Conservation (phyloP, 2,797 vertebrate genomes). For the Etheostoma perlongum region DNA sequence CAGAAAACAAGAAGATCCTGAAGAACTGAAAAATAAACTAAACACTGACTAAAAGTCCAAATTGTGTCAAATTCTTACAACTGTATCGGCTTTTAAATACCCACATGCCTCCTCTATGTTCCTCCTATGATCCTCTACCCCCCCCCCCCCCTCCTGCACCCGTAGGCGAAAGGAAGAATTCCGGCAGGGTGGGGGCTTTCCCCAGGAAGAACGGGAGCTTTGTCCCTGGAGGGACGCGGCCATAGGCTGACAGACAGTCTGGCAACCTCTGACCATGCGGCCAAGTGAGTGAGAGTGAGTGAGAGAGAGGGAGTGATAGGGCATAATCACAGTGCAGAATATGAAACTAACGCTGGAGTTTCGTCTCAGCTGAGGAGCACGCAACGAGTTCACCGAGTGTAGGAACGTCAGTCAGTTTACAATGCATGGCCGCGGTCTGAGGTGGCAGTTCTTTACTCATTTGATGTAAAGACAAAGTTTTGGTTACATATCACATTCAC, state of each 20-base stretch:
- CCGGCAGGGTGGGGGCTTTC: conserved; percentile 84
- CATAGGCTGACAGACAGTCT: conserved; percentile 81
- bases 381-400: not conserved
- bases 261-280: conserved; percentile 76
- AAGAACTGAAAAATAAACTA: not conserved
- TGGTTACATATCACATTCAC: conserved; percentile 5
- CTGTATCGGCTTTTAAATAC: conserved; percentile 27
- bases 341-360: conserved; percentile 63
- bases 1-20: not conserved
- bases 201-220: conserved; percentile 87
- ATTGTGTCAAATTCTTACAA: not conserved
- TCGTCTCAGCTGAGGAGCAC: conserved; percentile 29
- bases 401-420: conserved; percentile 16
- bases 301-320: conserved; percentile 36
- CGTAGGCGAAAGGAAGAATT: conserved; percentile 85
- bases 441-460: not conserved
- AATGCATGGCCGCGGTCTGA: not conserved
- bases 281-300: conserved; percentile 38
- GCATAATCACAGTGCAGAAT: conserved; percentile 55
- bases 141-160: conserved; percentile 18
- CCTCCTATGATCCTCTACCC: conserved; percentile 24
- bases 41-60: not conserved
- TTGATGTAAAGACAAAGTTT: not conserved
- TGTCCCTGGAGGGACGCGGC: conserved; percentile 83
- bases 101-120: conserved; percentile 36